Conservation (phyloP, 1,140 invertebrate species). For the Leptinotarsa lineolata region DNA sequence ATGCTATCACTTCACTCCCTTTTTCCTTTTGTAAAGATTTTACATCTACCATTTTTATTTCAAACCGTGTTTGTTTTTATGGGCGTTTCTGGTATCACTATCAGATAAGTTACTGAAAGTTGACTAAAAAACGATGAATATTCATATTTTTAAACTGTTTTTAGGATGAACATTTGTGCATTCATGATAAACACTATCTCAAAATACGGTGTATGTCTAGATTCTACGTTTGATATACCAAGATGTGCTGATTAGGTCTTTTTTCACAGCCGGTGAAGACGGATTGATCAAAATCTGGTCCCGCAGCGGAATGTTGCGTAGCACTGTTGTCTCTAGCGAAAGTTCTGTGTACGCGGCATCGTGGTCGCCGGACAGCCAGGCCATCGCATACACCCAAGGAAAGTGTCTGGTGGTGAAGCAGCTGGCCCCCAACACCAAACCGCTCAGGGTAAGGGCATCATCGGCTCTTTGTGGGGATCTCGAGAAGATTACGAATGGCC, state of each 20-base stretch:
- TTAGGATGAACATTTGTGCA: too few relatives aligned
- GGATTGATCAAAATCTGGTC: slow-evolving; percentile 97
- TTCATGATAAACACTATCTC: too few relatives aligned
- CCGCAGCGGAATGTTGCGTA: slow-evolving; percentile 90
- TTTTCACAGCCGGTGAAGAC: slow-evolving; percentile 85
- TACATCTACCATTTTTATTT: too few relatives aligned
- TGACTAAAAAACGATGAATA: too few relatives aligned
- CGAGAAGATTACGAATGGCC: background rate
- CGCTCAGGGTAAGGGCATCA: slow-evolving; percentile 68
- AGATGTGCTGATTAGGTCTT: background rate
- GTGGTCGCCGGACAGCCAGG: slow-evolving; percentile 86
- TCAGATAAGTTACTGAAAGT: too few relatives aligned
- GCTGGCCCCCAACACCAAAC: slow-evolving; percentile 85
- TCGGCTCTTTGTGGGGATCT: background rate
- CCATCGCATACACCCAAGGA: slow-evolving; percentile 84
- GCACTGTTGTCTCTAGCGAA: slow-evolving; percentile 82
- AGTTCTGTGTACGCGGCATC: slow-evolving; percentile 79
- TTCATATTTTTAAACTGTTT: too few relatives aligned
- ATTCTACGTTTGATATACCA: too few relatives aligned
- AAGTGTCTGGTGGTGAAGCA: slow-evolving; percentile 87
- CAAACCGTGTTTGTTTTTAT: too few relatives aligned
- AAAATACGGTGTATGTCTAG: too few relatives aligned
- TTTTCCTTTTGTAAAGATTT: too few relatives aligned
- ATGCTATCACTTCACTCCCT: too few relatives aligned
- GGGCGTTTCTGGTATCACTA: too few relatives aligned